A percentile compares a stretch with the other conserved stretches of the same genome.
Evolutionary conservation across 1,140 invertebrate genomes (phyloP).

Genomic region (Bombus cullumanus): DNA sequence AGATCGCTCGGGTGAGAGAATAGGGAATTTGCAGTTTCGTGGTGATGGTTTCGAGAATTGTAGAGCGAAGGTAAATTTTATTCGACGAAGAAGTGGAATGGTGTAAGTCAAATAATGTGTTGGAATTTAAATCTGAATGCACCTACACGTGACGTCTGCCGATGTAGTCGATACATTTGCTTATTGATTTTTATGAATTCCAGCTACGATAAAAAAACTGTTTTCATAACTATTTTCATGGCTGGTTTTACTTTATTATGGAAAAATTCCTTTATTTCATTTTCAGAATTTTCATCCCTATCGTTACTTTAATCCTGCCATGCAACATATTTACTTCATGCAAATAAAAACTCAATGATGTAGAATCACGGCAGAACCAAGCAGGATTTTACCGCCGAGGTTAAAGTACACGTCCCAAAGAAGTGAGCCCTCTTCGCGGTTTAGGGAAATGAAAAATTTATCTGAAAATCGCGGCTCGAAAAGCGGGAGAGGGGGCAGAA

Average conservation of each 20-base stretch:
- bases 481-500: not conserved
- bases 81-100: not conserved
- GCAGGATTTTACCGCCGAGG: not conserved
- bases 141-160: not conserved
- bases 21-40: not conserved
- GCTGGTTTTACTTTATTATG: too few relatives aligned
- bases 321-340: not conserved
- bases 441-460: conserved; percentile 37
- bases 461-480: conserved; percentile 26
- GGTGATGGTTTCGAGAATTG: not conserved
- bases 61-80: not conserved
- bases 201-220: too few relatives aligned
- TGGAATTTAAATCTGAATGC: not conserved
- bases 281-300: too few relatives aligned
- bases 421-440: not conserved
- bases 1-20: not conserved
- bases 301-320: too few relatives aligned
- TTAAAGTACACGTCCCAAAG: not conserved
- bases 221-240: too few relatives aligned
- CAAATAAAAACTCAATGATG: not conserved
- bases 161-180: not conserved
- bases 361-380: not conserved
- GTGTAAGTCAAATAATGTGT: not conserved
- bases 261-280: too few relatives aligned
- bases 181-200: not conserved